Base-by-base conservation (phyloP, 2,113 vertebrate species). In the Channa maculata region DNA sequence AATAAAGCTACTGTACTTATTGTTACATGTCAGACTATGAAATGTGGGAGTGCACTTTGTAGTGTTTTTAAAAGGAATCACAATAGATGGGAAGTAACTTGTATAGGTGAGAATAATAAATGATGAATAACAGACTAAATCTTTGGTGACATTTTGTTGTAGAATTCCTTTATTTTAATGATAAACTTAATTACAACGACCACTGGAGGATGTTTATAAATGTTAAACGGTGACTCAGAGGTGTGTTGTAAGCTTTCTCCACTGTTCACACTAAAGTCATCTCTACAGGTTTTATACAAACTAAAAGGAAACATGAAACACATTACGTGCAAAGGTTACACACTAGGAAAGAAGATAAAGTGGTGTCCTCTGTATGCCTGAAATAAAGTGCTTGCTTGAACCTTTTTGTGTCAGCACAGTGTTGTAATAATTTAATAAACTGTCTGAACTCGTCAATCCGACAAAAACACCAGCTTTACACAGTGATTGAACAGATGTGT, bases 31-130 rank as follows among this genome's bases (percentile, higher is more conserved):
- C 65, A 51, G 62, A 58, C 55, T 64, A 38, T 0, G 13, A 59
- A 44, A n/a, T 78, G 78, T 55, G 78, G 59, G 43, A 83, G 88
- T 10, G 60, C 71, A 12, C 77, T 77, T 52, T 15, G 50, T 10
- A 57, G 52, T 34, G 37, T 63, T 78, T 44, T 37, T 44, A 49
- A 50, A 52, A 7, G 38, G 44, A 64, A 65, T 24, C 59, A 57
- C 52, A 59, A 65, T 33, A 38, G 34, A 74, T 48, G 34, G 77
- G 41, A 49, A 80, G 74, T 74, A 71, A 34, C 74, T 71, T 41
- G 24, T 15, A 8, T n/a, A 6, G 62, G 68, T 13, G 44, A 55
- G 43, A 45, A 64, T 2, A 15, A 41, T 36, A 71, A 8, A 79
- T 43, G 44, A 76, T 64, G 34, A 24, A 54, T 39, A 8, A 66